Evolutionary conservation across 1,140 invertebrate genomes (phyloP).

Genomic region (Meloidogyne hapla): DNA sequence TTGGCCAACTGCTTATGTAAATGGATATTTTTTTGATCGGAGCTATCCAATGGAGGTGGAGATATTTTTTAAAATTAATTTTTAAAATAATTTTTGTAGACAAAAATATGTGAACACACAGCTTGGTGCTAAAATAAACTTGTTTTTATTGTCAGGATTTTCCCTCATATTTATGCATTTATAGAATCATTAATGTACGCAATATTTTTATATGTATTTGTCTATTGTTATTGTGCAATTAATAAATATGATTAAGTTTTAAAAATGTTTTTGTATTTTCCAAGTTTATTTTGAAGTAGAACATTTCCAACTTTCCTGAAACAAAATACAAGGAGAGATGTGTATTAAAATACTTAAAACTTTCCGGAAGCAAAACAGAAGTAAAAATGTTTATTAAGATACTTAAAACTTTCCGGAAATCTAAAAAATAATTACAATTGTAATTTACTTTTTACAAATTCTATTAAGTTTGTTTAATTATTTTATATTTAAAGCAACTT

Average conservation of each 20-base stretch:
- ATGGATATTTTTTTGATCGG: conserved; percentile 52
- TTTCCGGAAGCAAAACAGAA: neutral
- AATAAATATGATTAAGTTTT: neutral
- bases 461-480: no score
- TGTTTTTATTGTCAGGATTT: conserved; percentile 2
- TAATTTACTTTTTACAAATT: no score
- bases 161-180: neutral
- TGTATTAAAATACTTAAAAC: neutral
- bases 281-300: no score
- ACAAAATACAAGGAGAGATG: no score
- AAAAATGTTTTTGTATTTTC: neutral
- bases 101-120: conserved; percentile 49
- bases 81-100: conserved; percentile 5
- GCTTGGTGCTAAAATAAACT: conserved; percentile 37
- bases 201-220: neutral
- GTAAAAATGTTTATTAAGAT: no score
- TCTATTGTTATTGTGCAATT: neutral
- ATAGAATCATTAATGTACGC: neutral
- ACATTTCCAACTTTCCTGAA: no score
- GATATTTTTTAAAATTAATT: neutral
- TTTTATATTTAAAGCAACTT: no score
- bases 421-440: no score
- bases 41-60: conserved; percentile 46
- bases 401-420: neutral
- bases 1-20: conserved; percentile 53